phyloP scores from a whole-genome alignment of 2,113 vertebrate genomes.

The Cololabis saira region DNA sequence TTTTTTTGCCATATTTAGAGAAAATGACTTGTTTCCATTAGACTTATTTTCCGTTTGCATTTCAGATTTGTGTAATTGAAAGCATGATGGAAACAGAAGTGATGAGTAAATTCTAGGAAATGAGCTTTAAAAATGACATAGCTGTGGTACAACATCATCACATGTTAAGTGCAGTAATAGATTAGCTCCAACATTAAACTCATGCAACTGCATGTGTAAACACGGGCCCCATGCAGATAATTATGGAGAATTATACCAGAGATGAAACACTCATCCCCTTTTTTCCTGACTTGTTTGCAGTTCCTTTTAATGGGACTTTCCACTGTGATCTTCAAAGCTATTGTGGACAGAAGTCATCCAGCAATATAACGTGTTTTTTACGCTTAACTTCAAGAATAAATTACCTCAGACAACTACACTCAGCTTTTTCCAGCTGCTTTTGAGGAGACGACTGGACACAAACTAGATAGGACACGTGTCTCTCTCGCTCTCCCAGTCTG shows the following conservation, averaged over 20 bases:
- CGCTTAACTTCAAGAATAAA: constrained; percentile 44
- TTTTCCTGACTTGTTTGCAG: constrained; percentile 48
- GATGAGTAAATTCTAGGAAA: not conserved
- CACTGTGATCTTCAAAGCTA: constrained; percentile 2
- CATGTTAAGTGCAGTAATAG: constrained; percentile 57
- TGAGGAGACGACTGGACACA: constrained; percentile 11
- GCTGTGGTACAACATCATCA: constrained; percentile 38
- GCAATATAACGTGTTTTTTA: constrained; percentile 13
- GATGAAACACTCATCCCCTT: constrained; percentile 56
- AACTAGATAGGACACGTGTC: constrained; percentile 29
- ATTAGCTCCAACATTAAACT: constrained; percentile 63
- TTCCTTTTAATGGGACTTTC: constrained; percentile 60
- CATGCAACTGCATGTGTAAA: constrained; percentile 69
- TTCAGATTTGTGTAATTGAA: too few relatives aligned
- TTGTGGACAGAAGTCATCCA: constrained; percentile 7
- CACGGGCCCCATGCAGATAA: constrained; percentile 60
- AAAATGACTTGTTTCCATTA: too few relatives aligned
- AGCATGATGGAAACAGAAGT: too few relatives aligned
- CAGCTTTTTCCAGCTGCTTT: constrained; percentile 20
- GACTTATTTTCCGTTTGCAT: too few relatives aligned
- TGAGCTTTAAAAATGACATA: constrained; percentile 10
- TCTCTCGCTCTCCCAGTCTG: constrained; percentile 3
- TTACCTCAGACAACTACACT: constrained; percentile 29
- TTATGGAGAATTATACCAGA: constrained; percentile 51
- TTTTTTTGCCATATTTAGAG: too few relatives aligned